Evolutionary conservation across 2,113 vertebrate genomes (phyloP).

Genomic region (Dunckerocampus dactyliophorus): DNA sequence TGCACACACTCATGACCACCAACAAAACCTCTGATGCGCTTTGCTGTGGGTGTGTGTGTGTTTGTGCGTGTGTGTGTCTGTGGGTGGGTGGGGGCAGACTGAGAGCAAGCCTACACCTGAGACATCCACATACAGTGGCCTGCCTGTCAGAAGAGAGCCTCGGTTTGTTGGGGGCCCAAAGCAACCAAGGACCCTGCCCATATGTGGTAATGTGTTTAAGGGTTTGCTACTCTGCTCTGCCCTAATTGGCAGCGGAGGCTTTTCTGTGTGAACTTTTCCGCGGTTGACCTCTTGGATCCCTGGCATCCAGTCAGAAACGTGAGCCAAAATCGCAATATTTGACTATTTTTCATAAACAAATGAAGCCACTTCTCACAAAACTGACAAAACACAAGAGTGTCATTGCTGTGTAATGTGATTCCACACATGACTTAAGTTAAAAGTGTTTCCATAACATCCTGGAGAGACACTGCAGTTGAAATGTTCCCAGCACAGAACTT

Average conservation of each 20-base stretch:
- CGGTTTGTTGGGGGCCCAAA: constrained; percentile 33
- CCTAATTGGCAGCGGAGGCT: constrained; percentile 44
- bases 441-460: constrained; percentile 52
- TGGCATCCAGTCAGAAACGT: constrained; percentile 27
- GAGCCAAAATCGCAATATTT: constrained; percentile 1
- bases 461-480: constrained; percentile 50
- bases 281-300: constrained; percentile 12
- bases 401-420: constrained; percentile 1
- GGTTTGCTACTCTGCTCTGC: constrained; percentile 23
- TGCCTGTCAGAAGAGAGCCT: constrained; percentile 37
- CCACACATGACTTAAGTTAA: constrained; percentile 18
- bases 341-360: not conserved
- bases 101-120: constrained; percentile 50
- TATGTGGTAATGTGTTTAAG: constrained; percentile 46
- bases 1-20: constrained; percentile 56
- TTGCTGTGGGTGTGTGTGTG: constrained; percentile 5
- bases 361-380: not conserved
- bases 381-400: not conserved
- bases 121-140: constrained; percentile 49
- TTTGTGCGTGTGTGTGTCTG: no score
- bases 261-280: constrained; percentile 23
- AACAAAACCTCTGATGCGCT: constrained; percentile 32
- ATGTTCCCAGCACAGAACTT: constrained; percentile 57
- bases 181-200: constrained; percentile 36
- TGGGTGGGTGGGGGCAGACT: constrained; percentile 20